phyloP scores from a whole-genome alignment of 2,113 vertebrate species.

The Delphinus delphis region DNA sequence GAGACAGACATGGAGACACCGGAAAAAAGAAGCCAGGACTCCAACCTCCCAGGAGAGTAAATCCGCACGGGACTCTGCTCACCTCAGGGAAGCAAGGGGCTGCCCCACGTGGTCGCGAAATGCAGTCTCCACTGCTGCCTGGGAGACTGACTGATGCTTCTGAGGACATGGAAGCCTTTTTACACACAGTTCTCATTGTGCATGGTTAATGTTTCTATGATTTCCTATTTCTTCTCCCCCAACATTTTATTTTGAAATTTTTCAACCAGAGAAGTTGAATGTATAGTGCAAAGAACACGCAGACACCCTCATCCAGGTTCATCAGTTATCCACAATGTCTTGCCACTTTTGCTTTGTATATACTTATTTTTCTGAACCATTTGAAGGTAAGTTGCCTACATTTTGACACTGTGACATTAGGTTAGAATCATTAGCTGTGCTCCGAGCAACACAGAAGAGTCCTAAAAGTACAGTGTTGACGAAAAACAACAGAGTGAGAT shows the following conservation, averaged over 20 bases:
- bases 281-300: background rate
- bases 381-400: background rate
- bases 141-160: background rate
- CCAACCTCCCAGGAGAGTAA: background rate
- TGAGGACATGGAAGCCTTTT: background rate
- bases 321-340: background rate
- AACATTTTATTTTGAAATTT: background rate
- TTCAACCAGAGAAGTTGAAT: background rate
- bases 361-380: background rate
- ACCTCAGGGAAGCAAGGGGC: background rate
- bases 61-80: background rate
- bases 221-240: background rate
- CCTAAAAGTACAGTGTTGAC: background rate
- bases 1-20: fast-evolving
- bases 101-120: background rate
- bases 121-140: background rate
- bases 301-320: background rate
- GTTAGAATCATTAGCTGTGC: background rate
- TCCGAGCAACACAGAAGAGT: fast-evolving
- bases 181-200: background rate
- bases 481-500: background rate
- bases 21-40: background rate
- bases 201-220: background rate
- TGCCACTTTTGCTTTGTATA: background rate
- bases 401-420: background rate